Conservation (phyloP, 2,888 invertebrate genomes). For the Zygaena filipendulae region DNA sequence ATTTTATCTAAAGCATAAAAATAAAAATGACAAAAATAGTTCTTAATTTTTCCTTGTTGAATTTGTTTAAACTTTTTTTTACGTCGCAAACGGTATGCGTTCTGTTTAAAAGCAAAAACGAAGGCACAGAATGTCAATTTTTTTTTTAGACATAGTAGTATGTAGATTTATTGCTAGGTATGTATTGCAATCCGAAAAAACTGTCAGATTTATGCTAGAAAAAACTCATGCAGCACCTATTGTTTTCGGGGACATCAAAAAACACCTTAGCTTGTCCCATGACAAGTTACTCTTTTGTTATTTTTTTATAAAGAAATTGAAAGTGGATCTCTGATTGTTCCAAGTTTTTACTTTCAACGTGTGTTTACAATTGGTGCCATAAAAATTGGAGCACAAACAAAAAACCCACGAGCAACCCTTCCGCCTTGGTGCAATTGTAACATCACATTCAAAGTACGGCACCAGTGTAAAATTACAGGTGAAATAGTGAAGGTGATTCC, state of each 20-base stretch:
- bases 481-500: slow-evolving; percentile 54
- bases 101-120: too few species aligned
- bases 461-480: slow-evolving; percentile 62
- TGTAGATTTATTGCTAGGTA: too few species aligned
- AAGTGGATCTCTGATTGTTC: slow-evolving; percentile 47
- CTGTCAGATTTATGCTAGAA: too few species aligned
- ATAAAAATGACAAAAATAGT: too few species aligned
- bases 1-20: too few species aligned
- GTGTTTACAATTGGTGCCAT: slow-evolving; percentile 39
- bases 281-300: slow-evolving; percentile 28
- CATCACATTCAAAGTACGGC: slow-evolving; percentile 16
- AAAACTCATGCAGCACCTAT: slow-evolving; percentile 42
- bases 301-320: slow-evolving; percentile 64
- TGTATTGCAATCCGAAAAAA: too few species aligned
- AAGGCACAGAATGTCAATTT: too few species aligned
- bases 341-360: slow-evolving; percentile 40
- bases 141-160: too few species aligned
- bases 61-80: too few species aligned
- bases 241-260: slow-evolving; percentile 53
- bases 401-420: slow-evolving; percentile 48
- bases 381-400: slow-evolving; percentile 63
- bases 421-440: slow-evolving; percentile 48
- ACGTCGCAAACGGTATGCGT: too few species aligned
- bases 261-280: slow-evolving; percentile 48
- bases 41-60: too few species aligned